Base-by-base conservation (phyloP, 2,797 vertebrate genomes). In the Arrhamphus sclerolepis region DNA sequence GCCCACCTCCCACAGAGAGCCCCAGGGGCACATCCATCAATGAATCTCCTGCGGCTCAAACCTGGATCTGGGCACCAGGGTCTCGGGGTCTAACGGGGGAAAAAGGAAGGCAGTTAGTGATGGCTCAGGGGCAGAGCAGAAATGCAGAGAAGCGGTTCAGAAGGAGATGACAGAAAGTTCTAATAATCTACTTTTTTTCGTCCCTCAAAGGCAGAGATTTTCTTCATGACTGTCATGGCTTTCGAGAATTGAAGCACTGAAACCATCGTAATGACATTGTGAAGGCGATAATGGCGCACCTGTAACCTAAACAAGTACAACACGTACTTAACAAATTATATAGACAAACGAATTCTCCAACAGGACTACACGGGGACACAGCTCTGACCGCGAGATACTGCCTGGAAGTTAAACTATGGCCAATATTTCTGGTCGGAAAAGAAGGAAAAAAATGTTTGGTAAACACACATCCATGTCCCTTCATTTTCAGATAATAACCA, bases 11-110 rank as follows among this genome's bases (percentile, higher is more conserved):
- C 73, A 78, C 72, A 50, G 77, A 83, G 82, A 87, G 60, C 70
- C 75, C 80, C 46, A 20, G 61, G 77, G 83, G 72, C 74, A 76
- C 77, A 85, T 86, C 80, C 66, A 87, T 87, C 89, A 87, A 46
- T 64, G 75, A 59, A 75, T 75, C 77, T 83, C 76, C 73, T 70
- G 66, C 56, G 66, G 63, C 66, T 80, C 58, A 68, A 83, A 77
- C 55, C 76, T 59, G 63, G 56, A 75, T 56, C 53, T 14, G 51
- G 21, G 63, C 60, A 65, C 47, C 24, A 42, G 57, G 56, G 61
- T 41, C 79, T 62, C 51, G 46, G 72, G 81, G 75, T 56, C 67
- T 51, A 19, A 57, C 34, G 60, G 72, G 24, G 75, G 64, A 64
- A 66, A 47, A 69, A 26, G 57, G 69, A 80, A 68, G 63, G 39